Percentiles rank a stretch among this genome's conserved stretches.
These are phyloP conservation scores for Synanthedon myopaeformis DNA, from an alignment of 2,888 invertebrate genomes.

Conservation along the genomic window DNA sequence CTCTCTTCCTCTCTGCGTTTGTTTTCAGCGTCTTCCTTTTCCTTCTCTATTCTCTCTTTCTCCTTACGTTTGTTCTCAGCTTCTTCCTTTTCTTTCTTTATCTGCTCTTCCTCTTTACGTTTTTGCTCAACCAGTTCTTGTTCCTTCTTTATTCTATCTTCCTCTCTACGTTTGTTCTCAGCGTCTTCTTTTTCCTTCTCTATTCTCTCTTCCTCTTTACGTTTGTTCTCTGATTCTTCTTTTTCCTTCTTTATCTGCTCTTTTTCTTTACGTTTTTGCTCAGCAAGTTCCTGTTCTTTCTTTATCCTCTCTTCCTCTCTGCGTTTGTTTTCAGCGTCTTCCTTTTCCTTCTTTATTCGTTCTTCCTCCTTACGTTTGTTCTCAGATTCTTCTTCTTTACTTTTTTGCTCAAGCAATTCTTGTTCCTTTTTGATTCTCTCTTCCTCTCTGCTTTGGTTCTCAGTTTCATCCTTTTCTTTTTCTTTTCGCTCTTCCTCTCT, in stretches of 20 bases:
- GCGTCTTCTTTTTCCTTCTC: too few relatives aligned
- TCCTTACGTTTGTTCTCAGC: background rate
- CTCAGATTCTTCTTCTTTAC: background rate
- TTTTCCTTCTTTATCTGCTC: too few relatives aligned
- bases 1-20: background rate
- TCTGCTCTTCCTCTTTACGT: conserved; percentile 1
- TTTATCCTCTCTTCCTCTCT: too few relatives aligned
- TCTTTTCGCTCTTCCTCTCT: conserved; percentile 1
- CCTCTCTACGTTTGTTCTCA: too few relatives aligned
- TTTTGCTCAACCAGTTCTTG: too few relatives aligned
- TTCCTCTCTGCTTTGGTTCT: background rate
- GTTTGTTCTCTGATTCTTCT: too few relatives aligned
- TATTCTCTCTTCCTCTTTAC: too few relatives aligned
- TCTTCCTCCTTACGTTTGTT: background rate
- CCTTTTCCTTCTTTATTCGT: conserved; percentile 6
- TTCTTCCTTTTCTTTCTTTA: conserved; percentile 5
- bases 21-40: conserved; percentile 7
- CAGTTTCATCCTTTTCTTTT: conserved; percentile 1
- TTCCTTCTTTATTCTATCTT: too few relatives aligned
- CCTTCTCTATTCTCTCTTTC: conserved; percentile 6
- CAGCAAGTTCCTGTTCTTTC: too few relatives aligned
- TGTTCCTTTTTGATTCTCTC: conserved; percentile 3
- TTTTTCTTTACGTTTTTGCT: too few relatives aligned
- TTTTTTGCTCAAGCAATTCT: background rate
- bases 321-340: too few relatives aligned